Evolutionary conservation across 1,140 invertebrate species (phyloP).

Genomic region (Telenomus remus): DNA sequence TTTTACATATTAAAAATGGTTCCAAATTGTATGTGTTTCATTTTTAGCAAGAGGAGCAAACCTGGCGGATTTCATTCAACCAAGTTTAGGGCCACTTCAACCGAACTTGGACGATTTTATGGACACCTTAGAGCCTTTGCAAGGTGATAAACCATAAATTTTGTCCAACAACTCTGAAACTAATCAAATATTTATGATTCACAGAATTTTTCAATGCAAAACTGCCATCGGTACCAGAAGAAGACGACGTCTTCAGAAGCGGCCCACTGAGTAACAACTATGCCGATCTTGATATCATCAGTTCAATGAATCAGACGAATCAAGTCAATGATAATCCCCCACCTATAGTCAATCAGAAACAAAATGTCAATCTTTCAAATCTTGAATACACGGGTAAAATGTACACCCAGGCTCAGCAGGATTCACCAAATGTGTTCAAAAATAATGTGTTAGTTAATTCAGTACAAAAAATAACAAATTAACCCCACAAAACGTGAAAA

Average conservation of each 20-base stretch:
- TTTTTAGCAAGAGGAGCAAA: constrained; percentile 80
- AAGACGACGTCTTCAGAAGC: constrained; percentile 72
- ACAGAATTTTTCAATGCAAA: constrained; percentile 78
- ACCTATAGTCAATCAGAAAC: constrained; percentile 56
- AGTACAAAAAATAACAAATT: no score
- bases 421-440: constrained; percentile 64
- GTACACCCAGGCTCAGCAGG: constrained; percentile 65
- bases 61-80: constrained; percentile 97
- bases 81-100: constrained; percentile 95
- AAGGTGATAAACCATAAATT: constrained; percentile 83
- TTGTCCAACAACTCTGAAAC: neutral
- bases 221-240: constrained; percentile 81
- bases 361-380: constrained; percentile 61
- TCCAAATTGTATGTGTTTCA: constrained; percentile 9
- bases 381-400: constrained; percentile 73
- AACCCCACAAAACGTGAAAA: no score
- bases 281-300: constrained; percentile 72
- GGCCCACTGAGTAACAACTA: constrained; percentile 68
- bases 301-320: constrained; percentile 68
- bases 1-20: no score
- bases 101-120: constrained; percentile 98
- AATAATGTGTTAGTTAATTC: constrained; percentile 61
- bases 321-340: constrained; percentile 56
- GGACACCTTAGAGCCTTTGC: constrained; percentile 90
- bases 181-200: no score